These are phyloP conservation scores for Allolobophora icterica DNA, from an alignment of 2,888 invertebrate genomes.

Conservation along the genomic window DNA sequence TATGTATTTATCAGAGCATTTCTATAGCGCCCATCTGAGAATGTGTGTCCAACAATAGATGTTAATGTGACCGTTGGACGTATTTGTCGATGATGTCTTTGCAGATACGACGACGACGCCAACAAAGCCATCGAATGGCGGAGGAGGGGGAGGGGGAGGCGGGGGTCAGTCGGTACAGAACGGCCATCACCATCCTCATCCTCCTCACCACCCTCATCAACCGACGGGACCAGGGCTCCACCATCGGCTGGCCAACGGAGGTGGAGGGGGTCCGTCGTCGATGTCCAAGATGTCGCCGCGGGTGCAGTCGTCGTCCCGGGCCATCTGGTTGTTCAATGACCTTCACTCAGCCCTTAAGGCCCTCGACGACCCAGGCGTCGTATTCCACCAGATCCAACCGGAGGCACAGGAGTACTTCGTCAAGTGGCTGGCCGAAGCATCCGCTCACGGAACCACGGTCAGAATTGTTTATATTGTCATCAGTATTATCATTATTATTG, in stretches of 20 bases:
- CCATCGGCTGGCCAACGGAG: neutral
- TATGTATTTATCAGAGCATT: too few species aligned
- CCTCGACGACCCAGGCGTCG: neutral
- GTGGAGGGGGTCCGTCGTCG: neutral
- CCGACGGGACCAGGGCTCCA: neutral
- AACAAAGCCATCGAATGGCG: neutral
- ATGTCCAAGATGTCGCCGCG: neutral
- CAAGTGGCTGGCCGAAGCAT: neutral
- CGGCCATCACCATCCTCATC: neutral
- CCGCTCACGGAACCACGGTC: neutral
- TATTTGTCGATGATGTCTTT: constrained; percentile 8
- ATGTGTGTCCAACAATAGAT: neutral
- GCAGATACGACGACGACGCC: neutral
- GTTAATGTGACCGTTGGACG: neutral
- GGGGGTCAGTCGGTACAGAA: neutral
- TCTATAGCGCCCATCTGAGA: too few species aligned
- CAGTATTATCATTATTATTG: neutral
- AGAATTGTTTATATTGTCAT: neutral
- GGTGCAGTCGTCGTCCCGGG: neutral
- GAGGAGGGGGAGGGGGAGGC: too few species aligned
- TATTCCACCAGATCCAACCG: neutral
- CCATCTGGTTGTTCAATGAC: constrained; percentile 23
- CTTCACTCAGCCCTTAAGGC: constrained; percentile 9
- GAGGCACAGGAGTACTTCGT: neutral
- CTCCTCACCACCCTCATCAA: neutral